phyloP scores from a whole-genome alignment of 2,888 invertebrate genomes.

The Drosophila mulleri region DNA sequence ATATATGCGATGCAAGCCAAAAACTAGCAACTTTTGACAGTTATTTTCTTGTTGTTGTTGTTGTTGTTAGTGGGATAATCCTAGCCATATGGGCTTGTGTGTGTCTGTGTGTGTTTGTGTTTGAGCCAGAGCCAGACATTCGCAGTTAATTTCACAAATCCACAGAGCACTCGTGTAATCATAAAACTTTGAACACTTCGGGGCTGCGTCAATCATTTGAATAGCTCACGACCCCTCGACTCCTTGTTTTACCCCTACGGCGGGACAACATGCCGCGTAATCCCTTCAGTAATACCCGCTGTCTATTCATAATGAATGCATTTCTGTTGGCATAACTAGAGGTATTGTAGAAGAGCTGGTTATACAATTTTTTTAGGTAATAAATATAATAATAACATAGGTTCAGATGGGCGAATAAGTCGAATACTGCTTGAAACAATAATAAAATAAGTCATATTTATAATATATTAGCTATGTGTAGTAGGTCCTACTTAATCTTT shows the following conservation, averaged over 20 bases:
- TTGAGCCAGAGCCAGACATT: constrained; percentile 26
- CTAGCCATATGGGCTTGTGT: neutral
- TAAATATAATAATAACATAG: neutral
- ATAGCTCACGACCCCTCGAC: constrained; percentile 12
- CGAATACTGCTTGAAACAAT: no score
- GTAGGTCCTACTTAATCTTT: no score
- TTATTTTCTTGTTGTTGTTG: neutral
- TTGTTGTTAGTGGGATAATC: neutral
- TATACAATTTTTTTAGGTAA: neutral
- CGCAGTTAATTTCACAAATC: constrained; percentile 60
- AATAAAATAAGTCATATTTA: no score
- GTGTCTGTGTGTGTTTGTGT: neutral
- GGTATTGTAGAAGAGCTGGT: no score
- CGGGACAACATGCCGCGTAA: neutral
- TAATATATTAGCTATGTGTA: no score
- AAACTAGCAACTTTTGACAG: constrained; percentile 40
- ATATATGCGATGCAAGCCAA: constrained; percentile 24
- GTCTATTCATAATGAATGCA: constrained; percentile 40
- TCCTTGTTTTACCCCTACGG: neutral
- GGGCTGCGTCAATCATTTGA: constrained; percentile 52
- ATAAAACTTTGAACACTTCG: constrained; percentile 53
- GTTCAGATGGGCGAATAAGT: no score
- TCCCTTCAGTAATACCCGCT: constrained; percentile 1
- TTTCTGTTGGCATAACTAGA: neutral
- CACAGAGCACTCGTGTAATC: constrained; percentile 54